phyloP scores from a whole-genome alignment of 2,797 vertebrate species.

The Gadopsis bispinosus region DNA sequence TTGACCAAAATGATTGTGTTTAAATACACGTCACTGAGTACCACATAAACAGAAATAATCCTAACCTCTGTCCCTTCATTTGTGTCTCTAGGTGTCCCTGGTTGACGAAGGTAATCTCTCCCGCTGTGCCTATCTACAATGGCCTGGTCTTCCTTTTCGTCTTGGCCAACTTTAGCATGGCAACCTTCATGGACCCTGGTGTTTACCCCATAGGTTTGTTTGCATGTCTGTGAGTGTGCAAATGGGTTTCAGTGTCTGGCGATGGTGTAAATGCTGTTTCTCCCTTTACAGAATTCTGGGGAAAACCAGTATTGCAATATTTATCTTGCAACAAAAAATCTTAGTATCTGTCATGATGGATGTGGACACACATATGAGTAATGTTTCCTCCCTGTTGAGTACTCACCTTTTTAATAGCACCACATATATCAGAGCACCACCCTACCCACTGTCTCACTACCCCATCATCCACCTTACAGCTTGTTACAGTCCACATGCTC shows the following conservation, averaged over 20 bases:
- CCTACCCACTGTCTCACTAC: conserved; percentile 22
- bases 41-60: neutral
- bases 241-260: neutral
- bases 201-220: conserved; percentile 92
- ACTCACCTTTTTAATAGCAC: conserved; percentile 22
- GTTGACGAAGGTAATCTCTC: conserved; percentile 94
- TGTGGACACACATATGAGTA: conserved; percentile 21
- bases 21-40: neutral
- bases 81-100: conserved; percentile 92
- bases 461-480: conserved; percentile 31
- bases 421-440: conserved; percentile 38
- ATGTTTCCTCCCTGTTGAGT: conserved; percentile 1
- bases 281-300: neutral
- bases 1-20: neutral
- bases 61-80: conserved; percentile 3
- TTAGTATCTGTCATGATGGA: neutral
- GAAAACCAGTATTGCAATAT: neutral
- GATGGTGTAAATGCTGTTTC: neutral
- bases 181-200: conserved; percentile 99
- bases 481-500: conserved; percentile 30
- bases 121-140: conserved; percentile 97
- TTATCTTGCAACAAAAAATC: conserved; percentile 13
- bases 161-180: conserved; percentile 99
- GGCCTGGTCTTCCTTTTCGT: conserved; percentile 98
- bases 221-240: neutral